These are phyloP conservation scores for Plebejus melissa DNA, from an alignment of 2,888 invertebrate species.

Conservation along the genomic window DNA sequence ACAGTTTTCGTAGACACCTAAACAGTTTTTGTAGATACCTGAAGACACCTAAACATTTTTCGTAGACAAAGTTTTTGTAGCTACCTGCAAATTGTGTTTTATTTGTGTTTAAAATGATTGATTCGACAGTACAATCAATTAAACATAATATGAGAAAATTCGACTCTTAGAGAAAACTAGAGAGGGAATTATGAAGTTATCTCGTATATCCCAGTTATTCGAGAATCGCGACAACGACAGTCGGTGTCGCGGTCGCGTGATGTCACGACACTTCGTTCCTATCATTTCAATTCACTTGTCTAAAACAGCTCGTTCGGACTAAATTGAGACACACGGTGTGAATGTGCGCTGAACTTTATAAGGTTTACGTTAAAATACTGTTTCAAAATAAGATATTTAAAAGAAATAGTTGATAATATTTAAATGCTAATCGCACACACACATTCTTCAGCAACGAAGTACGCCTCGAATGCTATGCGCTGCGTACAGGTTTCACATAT, in stretches of 20 bases:
- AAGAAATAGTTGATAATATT: too few relatives aligned
- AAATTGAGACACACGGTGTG: constrained; percentile 41
- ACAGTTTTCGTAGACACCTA: too few relatives aligned
- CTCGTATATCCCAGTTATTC: neutral
- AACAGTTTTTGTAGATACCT: too few relatives aligned
- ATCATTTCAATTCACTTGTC: constrained; percentile 71
- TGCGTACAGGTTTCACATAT: too few relatives aligned
- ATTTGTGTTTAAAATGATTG: too few relatives aligned
- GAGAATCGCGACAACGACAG: constrained; percentile 32
- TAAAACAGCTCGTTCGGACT: constrained; percentile 53
- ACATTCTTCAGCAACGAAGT: too few relatives aligned
- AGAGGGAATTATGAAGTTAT: neutral
- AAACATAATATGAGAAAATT: neutral
- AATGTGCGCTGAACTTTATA: constrained; percentile 14
- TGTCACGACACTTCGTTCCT: constrained; percentile 52
- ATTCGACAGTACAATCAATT: too few relatives aligned
- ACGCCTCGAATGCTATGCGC: too few relatives aligned
- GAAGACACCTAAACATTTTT: too few relatives aligned
- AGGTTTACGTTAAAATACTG: neutral
- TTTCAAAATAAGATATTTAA: neutral
- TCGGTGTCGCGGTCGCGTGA: constrained; percentile 40
- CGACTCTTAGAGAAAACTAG: neutral
- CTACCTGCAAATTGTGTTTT: too few relatives aligned
- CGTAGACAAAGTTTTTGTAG: too few relatives aligned
- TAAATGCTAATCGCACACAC: too few relatives aligned